These are phyloP conservation scores for Umimayanthus chanpuru DNA, from an alignment of 92 coral and sea anemone species.

Conservation along the genomic window DNA sequence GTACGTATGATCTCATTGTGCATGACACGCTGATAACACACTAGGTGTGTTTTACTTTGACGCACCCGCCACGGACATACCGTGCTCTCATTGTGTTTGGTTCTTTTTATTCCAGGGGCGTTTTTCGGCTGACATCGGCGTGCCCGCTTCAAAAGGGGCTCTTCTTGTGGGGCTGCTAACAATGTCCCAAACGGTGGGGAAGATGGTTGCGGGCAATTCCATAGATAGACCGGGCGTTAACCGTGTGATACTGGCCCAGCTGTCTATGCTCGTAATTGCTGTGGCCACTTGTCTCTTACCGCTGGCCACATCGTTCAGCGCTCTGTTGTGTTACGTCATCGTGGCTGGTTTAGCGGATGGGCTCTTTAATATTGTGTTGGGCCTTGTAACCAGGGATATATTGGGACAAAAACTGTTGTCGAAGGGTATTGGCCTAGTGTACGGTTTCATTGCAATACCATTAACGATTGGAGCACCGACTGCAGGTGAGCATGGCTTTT, in stretches of 20 bases:
- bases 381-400: slow-evolving; percentile 86
- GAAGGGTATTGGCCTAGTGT: slow-evolving; percentile 81
- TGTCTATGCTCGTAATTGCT: slow-evolving; percentile 71
- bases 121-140: slow-evolving; percentile 73
- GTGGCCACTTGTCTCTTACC: slow-evolving; percentile 86
- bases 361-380: slow-evolving; percentile 67
- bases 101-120: slow-evolving; percentile 64
- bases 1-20: slow-evolving; percentile 32
- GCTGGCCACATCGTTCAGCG: slow-evolving; percentile 74
- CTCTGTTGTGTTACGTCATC: slow-evolving; percentile 79
- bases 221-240: slow-evolving; percentile 73
- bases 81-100: background rate
- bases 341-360: slow-evolving; percentile 92
- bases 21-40: slow-evolving; percentile 35
- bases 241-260: slow-evolving; percentile 71
- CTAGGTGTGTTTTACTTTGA: slow-evolving; percentile 31
- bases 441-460: slow-evolving; percentile 81
- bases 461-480: slow-evolving; percentile 89
- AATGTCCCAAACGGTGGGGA: slow-evolving; percentile 82
- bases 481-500: slow-evolving; percentile 72
- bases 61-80: slow-evolving; percentile 5
- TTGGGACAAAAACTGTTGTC: slow-evolving; percentile 87
- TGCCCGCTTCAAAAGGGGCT: slow-evolving; percentile 75
- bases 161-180: slow-evolving; percentile 83
- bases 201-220: slow-evolving; percentile 72